Base-by-base conservation (phyloP, 2,113 vertebrate genomes). In the Microcebus griseorufus region DNA sequence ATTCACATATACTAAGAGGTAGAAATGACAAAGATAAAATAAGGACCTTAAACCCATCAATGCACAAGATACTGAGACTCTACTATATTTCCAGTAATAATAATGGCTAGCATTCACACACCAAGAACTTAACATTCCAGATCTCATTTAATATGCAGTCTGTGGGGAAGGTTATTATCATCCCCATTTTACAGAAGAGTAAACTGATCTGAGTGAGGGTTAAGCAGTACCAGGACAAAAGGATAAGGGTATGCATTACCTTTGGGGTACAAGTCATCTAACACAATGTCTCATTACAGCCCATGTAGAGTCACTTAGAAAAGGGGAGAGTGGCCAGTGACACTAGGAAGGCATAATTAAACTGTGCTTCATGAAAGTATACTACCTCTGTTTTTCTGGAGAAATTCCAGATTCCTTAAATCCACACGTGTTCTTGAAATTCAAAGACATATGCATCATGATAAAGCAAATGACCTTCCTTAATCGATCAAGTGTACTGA, bases 391-490 rank as follows among this genome's bases (percentile, higher is more conserved):
- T 73, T 37, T 86, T 80, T 87, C n/a, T 69, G 23, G 42, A 96
- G 64, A 87, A 79, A 86, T 69, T 92, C 25, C 80, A 83, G n/a
- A 69, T 80, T 90, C 32, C 58, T 37, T 73, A 55, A 93, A 60
- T 90, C 34, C 37, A 82, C 3, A 85, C 22, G 25, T 45, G 27
- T 45, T 92, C 45, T 95, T 89, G 22, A 95, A 95, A 90, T 62
- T 83, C 64, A 78, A 79, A 48, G 37, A 55, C 64, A n/a, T 70
- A 82, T 1, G 4, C 2, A 55, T 60, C 34, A 6, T n/a, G 65
- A 76, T 72, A 10, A 69, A 95, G 88, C 13, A 96, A 96, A 53
- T n/a, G 2, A 94, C 67, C 62, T 92, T 89, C 67, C 62, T 92
- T 89, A 90, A 69, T 76, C 65, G 17, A 69, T 58, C 83, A 82